Conservation (phyloP, 2,113 vertebrate genomes). For the Takifugu bimaculatus region DNA sequence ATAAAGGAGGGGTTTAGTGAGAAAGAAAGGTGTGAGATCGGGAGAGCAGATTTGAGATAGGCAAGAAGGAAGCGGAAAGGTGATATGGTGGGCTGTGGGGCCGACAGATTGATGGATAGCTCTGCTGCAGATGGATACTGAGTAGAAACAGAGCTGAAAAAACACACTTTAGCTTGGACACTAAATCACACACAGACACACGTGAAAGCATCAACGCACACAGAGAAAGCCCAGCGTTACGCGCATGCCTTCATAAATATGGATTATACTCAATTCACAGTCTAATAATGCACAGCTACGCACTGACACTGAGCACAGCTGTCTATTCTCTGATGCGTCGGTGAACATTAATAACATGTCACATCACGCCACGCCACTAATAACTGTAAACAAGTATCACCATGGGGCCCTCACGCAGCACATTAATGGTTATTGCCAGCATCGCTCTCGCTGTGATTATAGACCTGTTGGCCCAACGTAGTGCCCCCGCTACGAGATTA, state of each 20-base stretch:
- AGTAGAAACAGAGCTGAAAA: slow-evolving; percentile 52
- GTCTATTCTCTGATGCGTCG: neutral
- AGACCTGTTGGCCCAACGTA: slow-evolving; percentile 26
- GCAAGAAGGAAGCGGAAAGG: slow-evolving; percentile 57
- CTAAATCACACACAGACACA: slow-evolving; percentile 1
- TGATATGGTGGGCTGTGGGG: slow-evolving; percentile 53
- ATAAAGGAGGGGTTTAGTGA: slow-evolving; percentile 28
- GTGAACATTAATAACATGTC: slow-evolving; percentile 47
- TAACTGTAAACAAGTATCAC: slow-evolving; percentile 66
- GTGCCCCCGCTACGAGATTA: slow-evolving; percentile 5
- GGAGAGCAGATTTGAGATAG: slow-evolving; percentile 59
- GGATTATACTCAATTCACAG: too few species aligned
- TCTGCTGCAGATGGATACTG: slow-evolving; percentile 47
- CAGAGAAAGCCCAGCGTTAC: neutral
- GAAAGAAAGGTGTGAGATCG: slow-evolving; percentile 53
- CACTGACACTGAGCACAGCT: neutral
- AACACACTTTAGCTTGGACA: slow-evolving; percentile 17
- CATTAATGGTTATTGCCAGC: slow-evolving; percentile 65
- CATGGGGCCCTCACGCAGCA: slow-evolving; percentile 54
- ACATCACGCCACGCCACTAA: slow-evolving; percentile 45
- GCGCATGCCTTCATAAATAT: too few species aligned
- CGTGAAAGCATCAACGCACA: slow-evolving; percentile 3
- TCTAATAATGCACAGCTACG: too few species aligned
- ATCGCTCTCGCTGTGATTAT: slow-evolving; percentile 64
- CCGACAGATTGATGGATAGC: slow-evolving; percentile 74